Conservation (phyloP, 2,888 invertebrate species). For the Apodemia hepburni region DNA sequence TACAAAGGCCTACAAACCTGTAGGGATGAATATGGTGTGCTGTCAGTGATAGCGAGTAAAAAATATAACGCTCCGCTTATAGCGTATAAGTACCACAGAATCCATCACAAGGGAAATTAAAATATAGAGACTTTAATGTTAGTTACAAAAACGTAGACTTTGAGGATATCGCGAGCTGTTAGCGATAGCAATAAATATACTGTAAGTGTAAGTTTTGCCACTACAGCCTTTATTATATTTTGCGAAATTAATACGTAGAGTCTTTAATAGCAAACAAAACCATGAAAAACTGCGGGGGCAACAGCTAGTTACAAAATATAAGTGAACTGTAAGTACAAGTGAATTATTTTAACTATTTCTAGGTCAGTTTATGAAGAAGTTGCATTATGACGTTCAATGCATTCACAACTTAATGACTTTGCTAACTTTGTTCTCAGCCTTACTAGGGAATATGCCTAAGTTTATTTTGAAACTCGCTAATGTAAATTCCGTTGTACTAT, state of each 20-base stretch:
- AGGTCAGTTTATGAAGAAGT: neutral
- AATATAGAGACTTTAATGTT: slow-evolving; percentile 49
- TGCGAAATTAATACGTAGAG: slow-evolving; percentile 51
- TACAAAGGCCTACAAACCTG: slow-evolving; percentile 36
- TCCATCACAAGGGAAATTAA: slow-evolving; percentile 58
- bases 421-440: slow-evolving; percentile 10
- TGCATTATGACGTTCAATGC: slow-evolving; percentile 7
- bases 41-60: slow-evolving; percentile 32
- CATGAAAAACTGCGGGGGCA: too few relatives aligned
- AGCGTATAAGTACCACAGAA: slow-evolving; percentile 28
- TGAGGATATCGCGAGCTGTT: slow-evolving; percentile 25
- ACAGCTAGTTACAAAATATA: too few relatives aligned
- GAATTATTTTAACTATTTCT: neutral
- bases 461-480: slow-evolving; percentile 30
- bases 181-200: slow-evolving; percentile 32
- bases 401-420: slow-evolving; percentile 6
- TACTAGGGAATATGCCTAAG: slow-evolving; percentile 3
- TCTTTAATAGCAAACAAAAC: too few relatives aligned
- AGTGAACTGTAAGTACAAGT: too few relatives aligned
- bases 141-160: slow-evolving; percentile 36
- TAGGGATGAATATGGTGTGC: slow-evolving; percentile 26
- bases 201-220: too few relatives aligned
- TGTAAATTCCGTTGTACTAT: slow-evolving; percentile 28
- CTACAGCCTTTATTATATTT: slow-evolving; percentile 47
- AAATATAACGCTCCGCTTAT: neutral